Conservation (phyloP, 2,113 vertebrate genomes). For the Plecotus auritus region DNA sequence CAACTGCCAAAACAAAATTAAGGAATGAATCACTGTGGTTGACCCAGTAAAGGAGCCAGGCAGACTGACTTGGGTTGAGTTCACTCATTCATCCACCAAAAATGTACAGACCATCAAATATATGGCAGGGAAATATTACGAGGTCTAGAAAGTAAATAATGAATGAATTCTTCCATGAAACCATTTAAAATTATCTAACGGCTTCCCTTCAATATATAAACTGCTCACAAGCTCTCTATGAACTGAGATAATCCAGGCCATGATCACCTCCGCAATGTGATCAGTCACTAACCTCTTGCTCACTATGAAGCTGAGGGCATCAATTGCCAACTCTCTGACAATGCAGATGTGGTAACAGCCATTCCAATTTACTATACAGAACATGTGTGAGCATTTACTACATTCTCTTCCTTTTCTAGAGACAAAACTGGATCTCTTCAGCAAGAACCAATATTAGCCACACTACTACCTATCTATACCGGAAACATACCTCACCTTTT, state of each 20-base stretch:
- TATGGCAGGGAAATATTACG: neutral
- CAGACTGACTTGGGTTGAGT: neutral
- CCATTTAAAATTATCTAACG: neutral
- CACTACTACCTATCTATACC: neutral
- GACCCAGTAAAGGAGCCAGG: neutral
- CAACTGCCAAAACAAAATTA: neutral
- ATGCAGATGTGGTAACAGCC: constrained; percentile 53
- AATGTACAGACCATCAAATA: neutral
- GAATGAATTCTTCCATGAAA: neutral
- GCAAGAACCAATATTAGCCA: constrained; percentile 37
- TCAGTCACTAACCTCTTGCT: neutral
- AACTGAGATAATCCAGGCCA: too few species aligned
- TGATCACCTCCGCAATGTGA: neutral
- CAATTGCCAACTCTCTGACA: neutral
- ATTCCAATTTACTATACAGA: constrained; percentile 38
- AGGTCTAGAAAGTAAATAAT: neutral
- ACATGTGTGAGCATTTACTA: neutral
- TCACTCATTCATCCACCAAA: neutral
- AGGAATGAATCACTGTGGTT: neutral
- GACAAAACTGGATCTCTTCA: constrained; percentile 12
- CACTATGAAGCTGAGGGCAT: neutral
- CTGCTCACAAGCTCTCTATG: neutral
- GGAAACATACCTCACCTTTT: constrained; percentile 21
- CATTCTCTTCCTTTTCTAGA: neutral
- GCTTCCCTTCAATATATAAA: neutral